Evolutionary conservation across 2,888 invertebrate species (phyloP).

Genomic region (Chymomyza fuscimana): DNA sequence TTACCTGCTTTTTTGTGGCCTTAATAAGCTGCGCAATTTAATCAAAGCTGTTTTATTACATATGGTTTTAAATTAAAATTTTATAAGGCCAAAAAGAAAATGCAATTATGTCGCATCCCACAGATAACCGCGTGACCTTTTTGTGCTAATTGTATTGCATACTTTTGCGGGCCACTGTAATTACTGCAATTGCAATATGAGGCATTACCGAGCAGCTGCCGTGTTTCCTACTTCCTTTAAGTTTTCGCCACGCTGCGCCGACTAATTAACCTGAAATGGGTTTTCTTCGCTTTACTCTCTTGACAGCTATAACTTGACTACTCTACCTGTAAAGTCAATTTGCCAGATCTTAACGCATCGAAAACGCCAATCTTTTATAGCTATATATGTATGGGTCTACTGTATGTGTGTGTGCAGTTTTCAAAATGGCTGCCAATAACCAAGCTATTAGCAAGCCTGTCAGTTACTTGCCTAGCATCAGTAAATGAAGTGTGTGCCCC

Average conservation of each 20-base stretch:
- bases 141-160: background rate
- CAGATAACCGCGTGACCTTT: background rate
- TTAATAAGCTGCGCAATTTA: no score
- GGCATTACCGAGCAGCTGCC: background rate
- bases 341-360: conserved; percentile 22
- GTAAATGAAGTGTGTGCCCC: no score
- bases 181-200: background rate
- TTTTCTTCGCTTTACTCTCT: conserved; percentile 31
- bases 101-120: background rate
- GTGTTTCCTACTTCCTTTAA: conserved; percentile 31
- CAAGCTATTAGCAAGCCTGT: background rate
- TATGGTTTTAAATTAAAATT: background rate
- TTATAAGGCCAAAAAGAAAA: background rate
- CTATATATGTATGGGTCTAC: conserved; percentile 28
- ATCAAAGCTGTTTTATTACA: background rate
- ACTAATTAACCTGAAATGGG: conserved; percentile 63
- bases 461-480: background rate
- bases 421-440: background rate
- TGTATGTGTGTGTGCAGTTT: conserved; percentile 11
- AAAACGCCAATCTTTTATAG: background rate
- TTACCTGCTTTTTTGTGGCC: no score
- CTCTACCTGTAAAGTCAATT: background rate
- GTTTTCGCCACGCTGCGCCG: conserved; percentile 4
- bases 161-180: background rate
- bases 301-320: conserved; percentile 11